phyloP scores from a whole-genome alignment of 2,888 invertebrate genomes.

The Phengaris alcon region DNA sequence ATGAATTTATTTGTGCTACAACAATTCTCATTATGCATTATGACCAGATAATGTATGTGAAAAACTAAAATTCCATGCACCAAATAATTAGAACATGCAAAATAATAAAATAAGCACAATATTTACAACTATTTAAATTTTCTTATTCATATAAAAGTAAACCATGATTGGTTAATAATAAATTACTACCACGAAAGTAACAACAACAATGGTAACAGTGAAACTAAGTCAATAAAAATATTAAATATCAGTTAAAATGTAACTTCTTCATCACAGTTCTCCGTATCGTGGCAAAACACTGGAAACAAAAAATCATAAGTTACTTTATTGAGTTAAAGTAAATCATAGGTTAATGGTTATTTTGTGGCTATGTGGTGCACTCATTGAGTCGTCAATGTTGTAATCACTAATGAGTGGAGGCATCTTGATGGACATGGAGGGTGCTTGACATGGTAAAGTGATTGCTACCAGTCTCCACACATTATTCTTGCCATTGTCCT shows the following conservation, averaged over 20 bases:
- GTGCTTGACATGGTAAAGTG: too few species aligned
- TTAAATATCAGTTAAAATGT: conserved; percentile 80
- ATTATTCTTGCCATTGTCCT: too few species aligned
- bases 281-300: conserved; percentile 94
- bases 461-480: too few species aligned
- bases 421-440: too few species aligned
- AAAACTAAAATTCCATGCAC: conserved; percentile 60
- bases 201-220: conserved; percentile 74
- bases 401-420: too few species aligned
- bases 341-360: too few species aligned
- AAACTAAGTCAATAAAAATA: conserved; percentile 57
- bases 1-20: conserved; percentile 61
- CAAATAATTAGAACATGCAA: conserved; percentile 61
- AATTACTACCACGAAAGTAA: conserved; percentile 70
- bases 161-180: conserved; percentile 58
- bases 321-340: too few species aligned
- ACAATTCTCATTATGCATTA: conserved; percentile 68
- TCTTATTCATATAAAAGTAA: conserved; percentile 52
- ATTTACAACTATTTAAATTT: conserved; percentile 66
- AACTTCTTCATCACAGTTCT: conserved; percentile 92
- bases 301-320: conserved; percentile 58
- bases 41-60: conserved; percentile 70
- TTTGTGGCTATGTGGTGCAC: too few species aligned
- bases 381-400: too few species aligned
- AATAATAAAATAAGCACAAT: conserved; percentile 57